Evolutionary conservation across 2,888 invertebrate genomes (phyloP), one percentile per base, ranked within the genome.

Genomic region (Aphrophora alni): DNA sequence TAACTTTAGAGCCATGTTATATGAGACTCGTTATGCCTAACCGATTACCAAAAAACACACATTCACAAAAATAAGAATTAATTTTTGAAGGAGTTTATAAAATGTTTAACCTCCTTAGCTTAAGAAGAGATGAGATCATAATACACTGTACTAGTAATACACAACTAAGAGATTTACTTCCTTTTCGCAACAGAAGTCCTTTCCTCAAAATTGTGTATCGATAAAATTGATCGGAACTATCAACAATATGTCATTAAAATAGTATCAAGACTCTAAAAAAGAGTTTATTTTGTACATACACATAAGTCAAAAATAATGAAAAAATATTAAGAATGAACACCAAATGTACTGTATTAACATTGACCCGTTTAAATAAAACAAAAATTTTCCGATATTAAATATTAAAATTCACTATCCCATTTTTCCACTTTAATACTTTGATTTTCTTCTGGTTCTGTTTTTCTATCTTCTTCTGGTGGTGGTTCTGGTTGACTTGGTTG

Each of bases 391-490:
- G 51, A 77, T 81, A 74, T 27, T 51, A 71, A 78, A 68, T 72
- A 78, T 83, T 83, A 84, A 82, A 82, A 84, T 75, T 83, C 82
- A 81, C 82, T 84, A 75, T 84, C 84, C 84, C 84, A 84, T 78
- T 84, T 84, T 76, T 83, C 84, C 77, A 85, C 84, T 81, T 85
- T 83, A 38, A 81, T 78, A 82, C 83, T 84, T 38, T 84, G 84
- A 77, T 82, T 81, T 75, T 83, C 78, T 26, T 81, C 80, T 33
- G 17, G 72, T n/a, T 71, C 79, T 12, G 59, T 70, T 14, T 78
- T 75, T 72, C 25, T 74, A 26, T 75, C 78, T 71, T 74, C 78
- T 21, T 81, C 75, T 26, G n/a, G 69, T 21, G 38, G 17, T 3
- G 81, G 81, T 75, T 81, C 81, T 72, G 78, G 59, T 59, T 59